Evolutionary conservation across 2,113 vertebrate genomes (phyloP), one percentile per base, ranked within the genome.

Genomic region (Anolis sagrei): DNA sequence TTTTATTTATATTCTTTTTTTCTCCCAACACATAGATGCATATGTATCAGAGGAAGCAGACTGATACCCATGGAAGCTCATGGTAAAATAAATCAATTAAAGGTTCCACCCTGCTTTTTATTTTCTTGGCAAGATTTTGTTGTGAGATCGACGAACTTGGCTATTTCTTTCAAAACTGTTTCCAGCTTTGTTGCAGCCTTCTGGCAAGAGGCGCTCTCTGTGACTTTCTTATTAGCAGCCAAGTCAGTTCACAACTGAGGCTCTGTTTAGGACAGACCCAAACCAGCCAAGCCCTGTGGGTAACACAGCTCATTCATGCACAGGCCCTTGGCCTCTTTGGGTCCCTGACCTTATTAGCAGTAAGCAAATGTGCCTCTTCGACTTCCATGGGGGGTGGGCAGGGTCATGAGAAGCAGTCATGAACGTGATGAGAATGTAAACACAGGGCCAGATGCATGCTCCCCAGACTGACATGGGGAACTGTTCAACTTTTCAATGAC

Each of bases 351-450:
- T 86, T 80, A 80, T 75, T 75, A 66, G 44, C 72, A 34, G 44
- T 49, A 14, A 49, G 39, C 48, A 58, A 66, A 51, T 68, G n/a
- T 64, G 54, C 27, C 75, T 77, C 25, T 70, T 64, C 70, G 4
- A 48, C 77, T 74, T 80, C 36, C 29, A 36, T 16, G 29, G 51
- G 54, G 27, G 51, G 54, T n/a, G 76, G 49, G 9, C 11, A 51
- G 70, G 72, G 39, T 75, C 78, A 66, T 75, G 79, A 81, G 58
- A 80, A 86, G 79, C 78, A 75, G 79, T 11, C 54, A 62, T 44
- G 77, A 36, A 49, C 58, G 21, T 49, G 84, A 73, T 49, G 78
- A 49, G 69, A 86, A 74, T 86, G 77, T 74, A 80, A 86, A 74
- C 69, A 86, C 32, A 80, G 39, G 54, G 77, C 69, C 77, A 86